These are phyloP conservation scores for Tragelaphus imberbis DNA, from an alignment of 2,113 vertebrate genomes.

Conservation along the genomic window DNA sequence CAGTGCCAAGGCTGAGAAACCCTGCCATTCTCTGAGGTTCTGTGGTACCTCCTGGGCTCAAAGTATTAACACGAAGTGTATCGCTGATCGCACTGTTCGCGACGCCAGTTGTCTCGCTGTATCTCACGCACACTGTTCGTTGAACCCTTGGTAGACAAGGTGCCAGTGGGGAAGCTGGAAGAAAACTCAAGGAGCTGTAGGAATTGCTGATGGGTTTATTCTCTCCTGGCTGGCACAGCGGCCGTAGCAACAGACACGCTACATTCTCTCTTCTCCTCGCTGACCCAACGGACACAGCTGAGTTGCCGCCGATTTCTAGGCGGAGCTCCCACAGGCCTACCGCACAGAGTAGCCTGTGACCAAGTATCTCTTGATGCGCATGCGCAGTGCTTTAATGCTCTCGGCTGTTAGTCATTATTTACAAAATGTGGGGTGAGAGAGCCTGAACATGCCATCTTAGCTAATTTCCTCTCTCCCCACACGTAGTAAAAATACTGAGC, in stretches of 20 bases:
- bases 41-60: not conserved
- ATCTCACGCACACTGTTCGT: not conserved
- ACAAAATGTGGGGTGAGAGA: not conserved
- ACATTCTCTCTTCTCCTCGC: not conserved
- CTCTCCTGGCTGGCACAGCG: no score
- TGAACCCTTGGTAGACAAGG: not conserved
- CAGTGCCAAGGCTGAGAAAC: fast-evolving
- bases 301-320: no score
- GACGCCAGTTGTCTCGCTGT: not conserved
- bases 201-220: not conserved
- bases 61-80: not conserved
- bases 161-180: not conserved
- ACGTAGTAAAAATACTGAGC: not conserved
- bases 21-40: not conserved
- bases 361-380: not conserved
- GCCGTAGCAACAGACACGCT: no score
- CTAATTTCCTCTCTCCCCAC: not conserved
- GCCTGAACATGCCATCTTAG: not conserved
- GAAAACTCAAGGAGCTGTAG: not conserved
- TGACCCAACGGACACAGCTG: not conserved
- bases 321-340: no score
- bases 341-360: not conserved
- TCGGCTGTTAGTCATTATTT: not conserved
- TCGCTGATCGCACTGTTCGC: fast-evolving
- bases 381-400: not conserved